Base-by-base conservation (phyloP, 2,797 vertebrate genomes). In the Clarias fuscus region DNA sequence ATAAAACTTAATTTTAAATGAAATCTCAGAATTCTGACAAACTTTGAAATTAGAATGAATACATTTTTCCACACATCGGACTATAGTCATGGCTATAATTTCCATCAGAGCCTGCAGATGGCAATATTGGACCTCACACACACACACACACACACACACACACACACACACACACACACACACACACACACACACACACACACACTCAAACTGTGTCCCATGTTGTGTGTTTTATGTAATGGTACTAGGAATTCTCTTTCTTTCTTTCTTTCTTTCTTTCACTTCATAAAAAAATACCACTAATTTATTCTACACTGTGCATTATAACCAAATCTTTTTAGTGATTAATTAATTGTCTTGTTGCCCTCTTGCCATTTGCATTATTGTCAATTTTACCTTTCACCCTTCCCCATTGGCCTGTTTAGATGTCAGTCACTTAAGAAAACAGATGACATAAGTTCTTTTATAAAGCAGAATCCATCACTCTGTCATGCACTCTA, bases 341-440 rank as follows among this genome's bases (percentile, higher is more conserved):
- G 37, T 43, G 30, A 3, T 61, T 24, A 84, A 64, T 5, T 17
- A 14, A 65, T 30, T 56, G 15, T 22, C 40, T 82, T 72, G 37
- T 48, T 85, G 56, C 76, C 71, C 70, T 53, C 65, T 11, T 48
- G 48, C 48, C 48, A 10, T 48, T 48, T 48, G 48, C 48, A 48
- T 48, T 37, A 4, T 37, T 37, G 37, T 37, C 37, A 37, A 37
- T 37, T 37, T 37, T 81, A 37, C 17, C 14, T 48, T 33, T 62
- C 18, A 17, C 61, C 22, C 11, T n/a, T 81, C 61, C 59, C 80
- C 24, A 90, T 89, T 90, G 90, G 90, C 27, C 43, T 48, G 70
- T 62, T 7, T 72, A 18, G 68, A 58, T 37, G 30, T 75, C 68
- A 84, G 24, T 83, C 58, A 59, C 17, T 64, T 78, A 67, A 58